Conservation (phyloP, 2,797 vertebrate genomes). For the Sebastes kiyomatsui region DNA sequence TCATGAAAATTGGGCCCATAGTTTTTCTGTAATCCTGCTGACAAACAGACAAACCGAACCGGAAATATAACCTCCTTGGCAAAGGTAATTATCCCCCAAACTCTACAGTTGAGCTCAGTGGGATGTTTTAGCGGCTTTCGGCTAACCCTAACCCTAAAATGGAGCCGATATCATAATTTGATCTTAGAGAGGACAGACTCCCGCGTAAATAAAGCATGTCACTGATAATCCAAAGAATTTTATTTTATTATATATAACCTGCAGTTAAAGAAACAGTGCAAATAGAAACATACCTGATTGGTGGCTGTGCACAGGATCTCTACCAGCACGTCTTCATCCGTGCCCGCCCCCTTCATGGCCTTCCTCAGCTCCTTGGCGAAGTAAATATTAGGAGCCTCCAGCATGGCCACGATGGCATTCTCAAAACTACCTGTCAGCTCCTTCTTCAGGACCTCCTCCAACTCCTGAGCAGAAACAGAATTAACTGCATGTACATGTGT, state of each 20-base stretch:
- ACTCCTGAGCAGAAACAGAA: slow-evolving; percentile 69
- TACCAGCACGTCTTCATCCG: slow-evolving; percentile 83
- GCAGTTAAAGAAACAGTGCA: background rate
- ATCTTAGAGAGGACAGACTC: background rate
- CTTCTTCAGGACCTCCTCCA: slow-evolving; percentile 84
- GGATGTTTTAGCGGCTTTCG: background rate
- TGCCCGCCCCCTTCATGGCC: slow-evolving; percentile 86
- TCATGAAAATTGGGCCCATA: background rate
- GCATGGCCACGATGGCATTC: slow-evolving; percentile 81
- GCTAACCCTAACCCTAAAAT: too few relatives aligned
- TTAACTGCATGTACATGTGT: background rate
- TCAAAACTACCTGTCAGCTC: slow-evolving; percentile 85
- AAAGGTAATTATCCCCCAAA: background rate
- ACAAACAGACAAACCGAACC: background rate
- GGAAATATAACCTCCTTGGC: background rate
- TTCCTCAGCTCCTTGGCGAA: slow-evolving; percentile 83
- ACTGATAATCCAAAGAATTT: background rate
- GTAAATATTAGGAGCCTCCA: slow-evolving; percentile 77
- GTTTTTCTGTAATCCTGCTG: background rate
- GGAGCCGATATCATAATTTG: background rate
- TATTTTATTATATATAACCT: background rate
- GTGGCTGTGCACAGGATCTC: slow-evolving; percentile 85
- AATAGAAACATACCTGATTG: slow-evolving; percentile 73
- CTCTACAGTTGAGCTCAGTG: background rate
- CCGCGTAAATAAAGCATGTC: background rate